Percentiles rank a stretch among this genome's conserved stretches.
Conservation (phyloP, 2,888 invertebrate species). For the Marasmarcha lunaedactyla region DNA sequence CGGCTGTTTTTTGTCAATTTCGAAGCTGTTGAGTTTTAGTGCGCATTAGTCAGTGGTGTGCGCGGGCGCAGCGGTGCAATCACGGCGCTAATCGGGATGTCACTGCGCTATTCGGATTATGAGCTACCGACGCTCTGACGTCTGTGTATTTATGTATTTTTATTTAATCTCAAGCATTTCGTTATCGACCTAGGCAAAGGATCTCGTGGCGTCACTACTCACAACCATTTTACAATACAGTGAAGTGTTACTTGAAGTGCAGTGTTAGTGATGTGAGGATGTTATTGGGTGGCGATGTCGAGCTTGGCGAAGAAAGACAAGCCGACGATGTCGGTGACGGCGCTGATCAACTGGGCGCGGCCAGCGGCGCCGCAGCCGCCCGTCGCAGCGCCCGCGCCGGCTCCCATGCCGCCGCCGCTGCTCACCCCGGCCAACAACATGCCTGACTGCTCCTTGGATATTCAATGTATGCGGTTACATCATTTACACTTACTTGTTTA, state of each 20-base stretch:
- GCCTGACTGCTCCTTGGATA: constrained; percentile 54
- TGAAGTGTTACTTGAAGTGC: constrained; percentile 35
- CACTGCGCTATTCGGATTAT: constrained; percentile 53
- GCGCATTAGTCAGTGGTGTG: constrained; percentile 53
- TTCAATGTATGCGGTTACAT: constrained; percentile 47
- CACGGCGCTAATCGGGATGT: constrained; percentile 61
- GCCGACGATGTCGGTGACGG: constrained; percentile 88
- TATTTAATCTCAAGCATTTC: too few relatives aligned
- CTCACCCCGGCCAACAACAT: constrained; percentile 34
- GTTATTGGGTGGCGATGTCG: constrained; percentile 60
- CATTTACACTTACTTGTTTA: neutral
- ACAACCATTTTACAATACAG: too few relatives aligned
- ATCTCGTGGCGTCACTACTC: too few relatives aligned
- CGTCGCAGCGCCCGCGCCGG: constrained; percentile 38
- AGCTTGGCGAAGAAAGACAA: constrained; percentile 87
- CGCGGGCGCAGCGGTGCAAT: constrained; percentile 48
- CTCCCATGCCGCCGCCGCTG: constrained; percentile 23
- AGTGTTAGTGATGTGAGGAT: constrained; percentile 62
- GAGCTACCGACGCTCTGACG: constrained; percentile 34
- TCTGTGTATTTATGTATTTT: too few relatives aligned
- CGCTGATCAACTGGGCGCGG: constrained; percentile 80
- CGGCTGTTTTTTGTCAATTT: constrained; percentile 60
- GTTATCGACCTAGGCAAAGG: too few relatives aligned
- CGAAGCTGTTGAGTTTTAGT: constrained; percentile 56
- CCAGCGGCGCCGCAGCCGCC: constrained; percentile 53